Percentiles rank a stretch among this genome's conserved stretches.
Conservation (phyloP, 2,113 vertebrate genomes). For the Mungos mungo region DNA sequence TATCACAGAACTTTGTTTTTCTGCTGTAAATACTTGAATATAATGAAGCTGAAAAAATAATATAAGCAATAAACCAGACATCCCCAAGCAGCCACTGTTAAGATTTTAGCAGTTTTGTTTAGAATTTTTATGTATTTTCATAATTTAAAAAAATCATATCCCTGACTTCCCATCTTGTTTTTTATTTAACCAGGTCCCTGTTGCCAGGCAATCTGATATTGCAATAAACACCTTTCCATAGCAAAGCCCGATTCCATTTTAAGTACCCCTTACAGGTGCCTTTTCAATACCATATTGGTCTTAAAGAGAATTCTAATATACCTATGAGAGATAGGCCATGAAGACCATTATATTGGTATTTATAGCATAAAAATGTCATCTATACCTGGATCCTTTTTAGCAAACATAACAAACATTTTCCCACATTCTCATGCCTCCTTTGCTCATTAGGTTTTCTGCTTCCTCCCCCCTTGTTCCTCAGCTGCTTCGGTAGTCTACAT, state of each 20-base stretch:
- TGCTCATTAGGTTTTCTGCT: neutral
- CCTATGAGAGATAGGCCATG: neutral
- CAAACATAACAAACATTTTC: neutral
- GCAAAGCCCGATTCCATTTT: neutral
- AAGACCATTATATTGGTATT: neutral
- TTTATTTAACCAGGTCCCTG: neutral
- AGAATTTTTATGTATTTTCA: conserved; percentile 9
- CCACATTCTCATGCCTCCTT: neutral
- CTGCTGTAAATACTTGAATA: neutral
- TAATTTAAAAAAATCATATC: conserved; percentile 42
- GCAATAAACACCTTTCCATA: neutral
- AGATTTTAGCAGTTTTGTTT: conserved; percentile 22
- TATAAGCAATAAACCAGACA: conserved; percentile 4
- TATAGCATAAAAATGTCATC: neutral
- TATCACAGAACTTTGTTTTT: neutral
- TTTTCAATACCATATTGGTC: neutral
- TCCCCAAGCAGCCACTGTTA: neutral
- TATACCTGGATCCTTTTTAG: neutral
- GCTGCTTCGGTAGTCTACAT: neutral
- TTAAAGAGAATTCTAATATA: neutral
- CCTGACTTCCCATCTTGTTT: neutral
- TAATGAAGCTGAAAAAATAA: conserved; percentile 13
- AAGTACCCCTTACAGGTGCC: neutral
- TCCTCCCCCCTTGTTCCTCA: no score
- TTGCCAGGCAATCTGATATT: neutral